A percentile compares a stretch with the other conserved stretches of the same genome.
Conservation (phyloP, 1,140 invertebrate species). For the Heliconius congener region DNA sequence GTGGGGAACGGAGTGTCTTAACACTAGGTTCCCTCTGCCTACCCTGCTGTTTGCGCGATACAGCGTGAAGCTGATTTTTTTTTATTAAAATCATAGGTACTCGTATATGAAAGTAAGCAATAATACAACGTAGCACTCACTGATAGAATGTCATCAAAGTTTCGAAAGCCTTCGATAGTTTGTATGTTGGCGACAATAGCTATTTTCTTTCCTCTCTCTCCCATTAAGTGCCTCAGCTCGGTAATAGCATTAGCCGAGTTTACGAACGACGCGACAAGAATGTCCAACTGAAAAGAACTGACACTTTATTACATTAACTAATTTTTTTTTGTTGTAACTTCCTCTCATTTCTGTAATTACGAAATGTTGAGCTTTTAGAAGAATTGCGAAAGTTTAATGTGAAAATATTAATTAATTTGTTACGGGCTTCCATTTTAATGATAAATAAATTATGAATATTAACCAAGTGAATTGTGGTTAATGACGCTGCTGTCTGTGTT, state of each 20-base stretch:
- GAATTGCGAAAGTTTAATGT: constrained; percentile 11
- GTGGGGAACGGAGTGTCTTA: too few species aligned
- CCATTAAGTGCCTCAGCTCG: constrained; percentile 85
- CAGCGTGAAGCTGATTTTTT: too few species aligned
- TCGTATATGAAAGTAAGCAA: not conserved
- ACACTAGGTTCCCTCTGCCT: too few species aligned
- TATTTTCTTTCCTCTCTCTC: constrained; percentile 87
- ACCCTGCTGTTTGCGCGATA: too few species aligned
- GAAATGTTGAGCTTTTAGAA: constrained; percentile 20
- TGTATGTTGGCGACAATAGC: constrained; percentile 90
- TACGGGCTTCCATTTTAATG: not conserved
- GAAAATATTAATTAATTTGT: constrained; percentile 18
- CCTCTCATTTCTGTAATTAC: constrained; percentile 20
- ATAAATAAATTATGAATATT: not conserved
- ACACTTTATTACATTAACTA: constrained; percentile 44
- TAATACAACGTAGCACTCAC: constrained; percentile 45
- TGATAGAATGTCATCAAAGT: constrained; percentile 86
- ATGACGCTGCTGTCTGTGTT: not conserved
- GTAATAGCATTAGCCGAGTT: constrained; percentile 84
- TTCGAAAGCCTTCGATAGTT: constrained; percentile 87
- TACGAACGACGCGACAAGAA: constrained; percentile 92
- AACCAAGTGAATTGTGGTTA: not conserved
- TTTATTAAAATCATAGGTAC: not conserved
- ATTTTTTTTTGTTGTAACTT: constrained; percentile 30
- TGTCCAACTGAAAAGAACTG: constrained; percentile 82